Conservation (phyloP, 1,140 invertebrate genomes). For the Conus ventricosus region DNA sequence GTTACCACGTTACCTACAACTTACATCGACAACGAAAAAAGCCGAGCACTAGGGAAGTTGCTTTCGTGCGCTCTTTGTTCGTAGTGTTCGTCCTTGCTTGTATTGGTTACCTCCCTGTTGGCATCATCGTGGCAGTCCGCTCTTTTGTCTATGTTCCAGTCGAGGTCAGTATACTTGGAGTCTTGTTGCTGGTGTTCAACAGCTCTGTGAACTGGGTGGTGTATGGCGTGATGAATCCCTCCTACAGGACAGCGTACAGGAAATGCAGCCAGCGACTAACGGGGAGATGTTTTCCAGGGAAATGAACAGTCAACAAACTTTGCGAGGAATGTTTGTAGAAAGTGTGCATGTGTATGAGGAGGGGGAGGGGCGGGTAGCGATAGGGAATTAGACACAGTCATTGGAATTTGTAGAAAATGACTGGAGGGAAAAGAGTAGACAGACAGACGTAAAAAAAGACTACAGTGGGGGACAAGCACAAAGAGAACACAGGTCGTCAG, state of each 20-base stretch:
- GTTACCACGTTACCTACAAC: neutral
- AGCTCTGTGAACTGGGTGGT: constrained; percentile 16
- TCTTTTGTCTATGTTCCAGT: neutral
- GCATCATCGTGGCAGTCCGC: neutral
- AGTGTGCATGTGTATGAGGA: too few relatives aligned
- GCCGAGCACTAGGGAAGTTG: neutral
- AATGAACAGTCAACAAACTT: too few relatives aligned
- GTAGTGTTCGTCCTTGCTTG: neutral
- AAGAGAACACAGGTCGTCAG: too few relatives aligned
- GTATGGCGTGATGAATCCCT: neutral
- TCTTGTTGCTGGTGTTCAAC: neutral
- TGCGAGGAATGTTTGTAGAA: too few relatives aligned
- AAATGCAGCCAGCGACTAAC: neutral
- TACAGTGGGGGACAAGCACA: too few relatives aligned
- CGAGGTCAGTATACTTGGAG: neutral
- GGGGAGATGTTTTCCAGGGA: too few relatives aligned
- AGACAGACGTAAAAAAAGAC: too few relatives aligned
- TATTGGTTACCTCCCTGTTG: neutral
- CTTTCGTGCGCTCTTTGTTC: neutral
- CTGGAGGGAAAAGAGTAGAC: too few relatives aligned
- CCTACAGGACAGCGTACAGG: neutral
- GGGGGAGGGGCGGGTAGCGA: too few relatives aligned
- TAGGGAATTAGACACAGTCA: too few relatives aligned
- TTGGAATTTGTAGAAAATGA: too few relatives aligned
- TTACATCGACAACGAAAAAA: too few relatives aligned